Evolutionary conservation across 37 sponge, comb jelly and placozoan genomes (phyloP).

Genomic region (Cliona cf. orientalis): DNA sequence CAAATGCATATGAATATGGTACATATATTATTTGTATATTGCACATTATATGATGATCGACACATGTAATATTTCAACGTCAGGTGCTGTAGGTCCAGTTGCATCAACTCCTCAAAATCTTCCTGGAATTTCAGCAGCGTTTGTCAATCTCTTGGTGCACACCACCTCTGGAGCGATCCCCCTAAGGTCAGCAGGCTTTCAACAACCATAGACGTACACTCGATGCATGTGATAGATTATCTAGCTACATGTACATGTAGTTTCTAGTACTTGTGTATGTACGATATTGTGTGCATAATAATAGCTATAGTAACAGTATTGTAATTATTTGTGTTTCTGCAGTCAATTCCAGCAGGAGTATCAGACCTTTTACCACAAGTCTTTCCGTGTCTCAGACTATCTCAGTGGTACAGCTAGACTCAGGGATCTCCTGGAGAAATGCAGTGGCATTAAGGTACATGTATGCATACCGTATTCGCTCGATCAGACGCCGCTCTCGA

Average conservation of each 20-base stretch:
- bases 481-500: too few relatives aligned
- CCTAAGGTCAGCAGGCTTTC: background rate
- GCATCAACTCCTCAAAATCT: background rate
- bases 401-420: slow-evolving; percentile 4
- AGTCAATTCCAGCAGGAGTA: slow-evolving; percentile 73
- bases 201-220: background rate
- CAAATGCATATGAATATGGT: too few relatives aligned
- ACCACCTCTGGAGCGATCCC: background rate
- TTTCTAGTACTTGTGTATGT: background rate
- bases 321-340: background rate
- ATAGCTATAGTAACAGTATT: background rate
- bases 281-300: background rate
- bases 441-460: slow-evolving; percentile 53
- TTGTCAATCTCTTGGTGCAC: slow-evolving; percentile 7
- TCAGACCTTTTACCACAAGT: slow-evolving; percentile 69
- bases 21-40: too few relatives aligned
- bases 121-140: slow-evolving; percentile 1
- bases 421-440: slow-evolving; percentile 28
- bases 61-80: too few relatives aligned
- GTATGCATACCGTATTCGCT: too few relatives aligned
- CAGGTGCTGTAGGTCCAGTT: too few relatives aligned
- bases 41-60: too few relatives aligned
- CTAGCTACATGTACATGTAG: background rate
- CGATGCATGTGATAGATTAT: too few relatives aligned
- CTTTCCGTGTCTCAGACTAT: slow-evolving; percentile 63